Conservation (phyloP, 2,888 invertebrate genomes). For the Drosophila setosimentum region DNA sequence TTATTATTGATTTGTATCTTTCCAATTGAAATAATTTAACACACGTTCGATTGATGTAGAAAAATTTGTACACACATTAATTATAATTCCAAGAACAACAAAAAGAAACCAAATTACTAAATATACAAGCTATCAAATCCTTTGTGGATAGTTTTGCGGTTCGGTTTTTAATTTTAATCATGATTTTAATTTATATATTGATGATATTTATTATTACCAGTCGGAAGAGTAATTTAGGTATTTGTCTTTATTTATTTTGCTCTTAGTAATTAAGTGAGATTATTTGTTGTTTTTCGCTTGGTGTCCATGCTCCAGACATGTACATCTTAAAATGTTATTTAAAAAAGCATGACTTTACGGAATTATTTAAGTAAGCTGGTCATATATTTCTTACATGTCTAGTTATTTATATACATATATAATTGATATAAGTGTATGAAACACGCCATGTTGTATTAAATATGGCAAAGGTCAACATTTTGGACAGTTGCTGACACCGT, state of each 20-base stretch:
- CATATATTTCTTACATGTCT: background rate
- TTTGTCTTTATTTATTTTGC: background rate
- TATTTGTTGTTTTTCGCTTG: background rate
- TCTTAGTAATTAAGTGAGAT: background rate
- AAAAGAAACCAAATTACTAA: background rate
- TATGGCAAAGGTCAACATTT: constrained; percentile 21
- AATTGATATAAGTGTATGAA: background rate
- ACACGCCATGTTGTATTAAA: constrained; percentile 21
- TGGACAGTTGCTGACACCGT: constrained; percentile 44
- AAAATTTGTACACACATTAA: constrained; percentile 14
- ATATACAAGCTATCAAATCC: constrained; percentile 2
- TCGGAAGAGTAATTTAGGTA: background rate
- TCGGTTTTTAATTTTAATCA: constrained; percentile 33
- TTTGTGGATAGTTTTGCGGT: constrained; percentile 9
- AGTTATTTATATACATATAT: background rate
- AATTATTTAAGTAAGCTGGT: background rate
- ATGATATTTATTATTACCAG: background rate
- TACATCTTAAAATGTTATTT: too few species aligned
- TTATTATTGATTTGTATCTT: constrained; percentile 17
- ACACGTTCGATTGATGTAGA: constrained; percentile 3
- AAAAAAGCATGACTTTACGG: too few species aligned
- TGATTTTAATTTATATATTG: constrained; percentile 9
- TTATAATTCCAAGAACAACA: constrained; percentile 1
- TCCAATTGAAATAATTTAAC: constrained; percentile 14
- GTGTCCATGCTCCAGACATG: too few species aligned